A percentile compares a stretch with the other conserved stretches of the same genome.
Conservation (phyloP, 2,797 vertebrate species). For the Dendrocincla fuliginosa region DNA sequence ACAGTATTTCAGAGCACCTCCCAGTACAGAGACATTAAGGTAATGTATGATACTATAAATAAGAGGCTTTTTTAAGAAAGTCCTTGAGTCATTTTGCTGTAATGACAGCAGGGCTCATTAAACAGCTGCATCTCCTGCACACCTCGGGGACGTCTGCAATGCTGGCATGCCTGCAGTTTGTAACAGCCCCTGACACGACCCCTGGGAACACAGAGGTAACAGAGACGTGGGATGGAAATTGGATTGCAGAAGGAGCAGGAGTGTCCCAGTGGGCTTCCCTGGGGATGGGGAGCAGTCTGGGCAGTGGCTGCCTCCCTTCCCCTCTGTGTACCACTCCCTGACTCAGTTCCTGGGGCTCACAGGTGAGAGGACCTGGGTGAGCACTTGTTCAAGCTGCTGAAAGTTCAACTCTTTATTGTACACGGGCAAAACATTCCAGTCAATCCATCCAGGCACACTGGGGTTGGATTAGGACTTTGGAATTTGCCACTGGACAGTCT, state of each 20-base stretch:
- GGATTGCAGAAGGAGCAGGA: background rate
- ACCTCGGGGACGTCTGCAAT: background rate
- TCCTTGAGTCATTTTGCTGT: slow-evolving; percentile 47
- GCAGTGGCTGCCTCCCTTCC: background rate
- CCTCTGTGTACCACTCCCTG: background rate
- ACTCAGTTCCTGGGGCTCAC: background rate
- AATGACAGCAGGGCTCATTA: slow-evolving; percentile 62
- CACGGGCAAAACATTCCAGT: background rate
- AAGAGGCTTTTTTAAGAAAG: slow-evolving; percentile 45
- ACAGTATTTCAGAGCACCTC: slow-evolving; percentile 23
- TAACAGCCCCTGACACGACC: background rate
- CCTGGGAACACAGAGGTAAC: background rate
- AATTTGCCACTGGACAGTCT: background rate
- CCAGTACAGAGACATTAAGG: slow-evolving; percentile 24
- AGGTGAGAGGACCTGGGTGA: background rate
- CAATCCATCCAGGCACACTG: background rate
- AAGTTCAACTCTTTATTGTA: background rate
- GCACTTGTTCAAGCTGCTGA: background rate
- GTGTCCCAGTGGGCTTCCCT: background rate
- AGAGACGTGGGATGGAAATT: background rate
- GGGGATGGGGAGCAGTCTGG: background rate
- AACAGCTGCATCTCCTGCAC: slow-evolving; percentile 39
- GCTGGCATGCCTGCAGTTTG: background rate
- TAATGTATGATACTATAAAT: slow-evolving; percentile 51
- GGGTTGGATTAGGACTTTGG: background rate